Evolutionary conservation across 2,797 vertebrate species (phyloP).

Genomic region (Todus mexicanus): DNA sequence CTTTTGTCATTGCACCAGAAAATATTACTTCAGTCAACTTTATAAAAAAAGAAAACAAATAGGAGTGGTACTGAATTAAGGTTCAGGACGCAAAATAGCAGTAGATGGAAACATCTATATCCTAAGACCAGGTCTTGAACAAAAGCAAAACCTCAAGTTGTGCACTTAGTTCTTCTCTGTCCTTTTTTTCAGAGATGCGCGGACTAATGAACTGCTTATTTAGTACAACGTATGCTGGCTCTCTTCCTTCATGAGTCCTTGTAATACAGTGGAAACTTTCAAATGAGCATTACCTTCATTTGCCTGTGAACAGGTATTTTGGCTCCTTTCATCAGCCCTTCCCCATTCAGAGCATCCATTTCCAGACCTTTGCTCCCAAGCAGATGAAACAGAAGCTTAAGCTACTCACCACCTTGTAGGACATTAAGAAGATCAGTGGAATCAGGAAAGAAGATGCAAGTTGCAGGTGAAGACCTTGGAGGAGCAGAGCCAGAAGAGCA

Average conservation of each 20-base stretch:
- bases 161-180: neutral
- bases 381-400: neutral
- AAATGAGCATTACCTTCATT: neutral
- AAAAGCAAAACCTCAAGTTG: neutral
- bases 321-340: neutral
- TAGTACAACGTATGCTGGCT: neutral
- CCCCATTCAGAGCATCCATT: neutral
- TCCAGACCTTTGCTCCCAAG: neutral
- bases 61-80: neutral
- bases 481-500: neutral
- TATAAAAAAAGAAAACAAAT: neutral
- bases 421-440: neutral
- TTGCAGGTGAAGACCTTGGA: neutral
- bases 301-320: neutral
- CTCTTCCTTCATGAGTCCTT: neutral
- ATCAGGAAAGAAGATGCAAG: rapidly evolving
- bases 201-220: neutral
- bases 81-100: neutral
- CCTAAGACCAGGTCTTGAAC: neutral
- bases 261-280: neutral
- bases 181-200: neutral
- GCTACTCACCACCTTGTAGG: neutral
- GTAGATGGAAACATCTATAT: neutral
- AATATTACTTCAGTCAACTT: neutral
- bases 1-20: neutral